These are phyloP conservation scores for Galeopsomyia nigrocyanea DNA, from an alignment of 2,888 invertebrate genomes.

Conservation along the genomic window DNA sequence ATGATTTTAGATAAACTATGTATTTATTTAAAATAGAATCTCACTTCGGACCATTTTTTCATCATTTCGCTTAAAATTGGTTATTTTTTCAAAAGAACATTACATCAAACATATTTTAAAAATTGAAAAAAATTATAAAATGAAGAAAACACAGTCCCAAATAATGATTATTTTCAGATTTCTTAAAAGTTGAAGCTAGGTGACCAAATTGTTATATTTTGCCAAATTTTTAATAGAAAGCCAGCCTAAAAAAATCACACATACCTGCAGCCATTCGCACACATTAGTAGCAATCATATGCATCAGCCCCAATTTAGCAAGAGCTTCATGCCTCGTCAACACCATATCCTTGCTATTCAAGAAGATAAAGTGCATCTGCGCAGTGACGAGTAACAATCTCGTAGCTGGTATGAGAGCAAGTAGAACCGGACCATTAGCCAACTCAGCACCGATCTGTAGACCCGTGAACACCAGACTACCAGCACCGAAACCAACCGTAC, in stretches of 20 bases:
- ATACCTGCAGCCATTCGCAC: slow-evolving; percentile 91
- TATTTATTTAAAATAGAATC: too few species aligned
- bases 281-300: slow-evolving; percentile 94
- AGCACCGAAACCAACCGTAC: slow-evolving; percentile 77
- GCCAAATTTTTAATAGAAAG: too few species aligned
- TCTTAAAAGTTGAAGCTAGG: too few species aligned
- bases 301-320: slow-evolving; percentile 92
- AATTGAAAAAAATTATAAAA: too few species aligned
- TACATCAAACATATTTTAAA: too few species aligned
- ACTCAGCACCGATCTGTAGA: slow-evolving; percentile 75
- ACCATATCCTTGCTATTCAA: slow-evolving; percentile 85
- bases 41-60: too few species aligned
- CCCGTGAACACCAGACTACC: slow-evolving; percentile 79
- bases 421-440: slow-evolving; percentile 64
- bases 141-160: too few species aligned
- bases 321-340: slow-evolving; percentile 76
- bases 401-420: slow-evolving; percentile 85
- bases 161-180: too few species aligned
- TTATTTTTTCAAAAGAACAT: too few species aligned
- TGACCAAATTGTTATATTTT: too few species aligned
- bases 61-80: too few species aligned
- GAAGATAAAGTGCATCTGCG: slow-evolving; percentile 95
- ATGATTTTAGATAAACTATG: too few species aligned
- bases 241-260: background rate
- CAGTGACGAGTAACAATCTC: slow-evolving; percentile 86